Base-by-base conservation (phyloP, 2,113 vertebrate species). In the Phrynosoma platyrhinos region DNA sequence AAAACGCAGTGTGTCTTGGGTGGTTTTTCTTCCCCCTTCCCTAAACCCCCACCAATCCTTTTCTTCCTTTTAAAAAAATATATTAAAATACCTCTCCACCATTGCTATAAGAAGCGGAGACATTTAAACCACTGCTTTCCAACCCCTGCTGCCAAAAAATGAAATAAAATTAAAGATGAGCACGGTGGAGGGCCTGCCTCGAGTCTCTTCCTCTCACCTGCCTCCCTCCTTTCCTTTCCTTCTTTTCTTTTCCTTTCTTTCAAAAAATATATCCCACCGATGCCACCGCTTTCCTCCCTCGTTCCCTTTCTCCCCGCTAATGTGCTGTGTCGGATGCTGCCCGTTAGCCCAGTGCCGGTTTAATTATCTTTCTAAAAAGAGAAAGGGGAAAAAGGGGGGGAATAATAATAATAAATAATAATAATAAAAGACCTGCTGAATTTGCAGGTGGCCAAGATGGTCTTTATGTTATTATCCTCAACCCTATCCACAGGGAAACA, bases 91-190 rank as follows among this genome's bases (percentile, higher is more conserved):
- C 97, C 96, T 89, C 95, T 96, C 96, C 97, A 97, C 96, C 92
- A 92, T 95, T 96, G 96, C 97, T 96, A 92, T 96, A 97, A 97
- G 97, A 97, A 96, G 96, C 93, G 97, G 97, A 95, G 95, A 94
- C 97, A 97, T 62, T 97, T 96, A 95, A 96, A 97, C 94, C 94
- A 25, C 95, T 96, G 95, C 13, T 18, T 16, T 4, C 58, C 58
- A 14, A 4, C 58, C 58, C 58, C 58, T 62, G 14, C 58, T 47
- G 47, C 47, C 47, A 47, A 47, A 47, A 47, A 47, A 47, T 47
- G 7, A 5, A 58, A 58, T 13, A 58, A 62, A 62, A 62, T 62
- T 62, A 62, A 62, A 62, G 58, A 62, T 62, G 14, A 62, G 58
- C 58, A 12, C 18, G 58, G 18, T 3, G 1, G 74, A 55, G 79